These are phyloP conservation scores for Paedocypris sp. DNA, from an alignment of 2,113 vertebrate genomes.

Conservation along the genomic window DNA sequence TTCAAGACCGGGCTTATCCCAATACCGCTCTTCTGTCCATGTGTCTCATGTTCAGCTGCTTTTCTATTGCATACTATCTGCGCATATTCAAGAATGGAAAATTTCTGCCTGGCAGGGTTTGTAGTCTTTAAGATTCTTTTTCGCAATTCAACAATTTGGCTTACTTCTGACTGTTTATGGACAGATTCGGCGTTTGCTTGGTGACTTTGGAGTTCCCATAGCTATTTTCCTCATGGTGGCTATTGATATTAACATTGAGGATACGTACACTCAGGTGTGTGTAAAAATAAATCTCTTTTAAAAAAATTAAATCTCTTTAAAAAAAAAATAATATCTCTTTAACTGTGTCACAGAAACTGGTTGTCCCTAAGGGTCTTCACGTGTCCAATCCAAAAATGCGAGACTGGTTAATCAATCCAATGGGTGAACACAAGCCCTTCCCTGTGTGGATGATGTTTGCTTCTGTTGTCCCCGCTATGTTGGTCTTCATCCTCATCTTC, in stretches of 20 bases:
- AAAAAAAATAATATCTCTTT: not conserved
- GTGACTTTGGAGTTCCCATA: constrained; percentile 93
- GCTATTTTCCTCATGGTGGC: constrained; percentile 84
- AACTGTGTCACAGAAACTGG: constrained; percentile 73
- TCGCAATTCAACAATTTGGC: not conserved
- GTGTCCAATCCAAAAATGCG: constrained; percentile 64
- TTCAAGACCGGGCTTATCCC: constrained; percentile 48
- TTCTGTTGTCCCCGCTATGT: constrained; percentile 69
- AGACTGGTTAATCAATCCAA: constrained; percentile 80
- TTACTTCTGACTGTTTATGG: not conserved
- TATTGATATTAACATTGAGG: constrained; percentile 63
- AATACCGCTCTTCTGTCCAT: constrained; percentile 93
- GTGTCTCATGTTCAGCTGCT: constrained; percentile 86
- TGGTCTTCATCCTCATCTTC: constrained; percentile 97
- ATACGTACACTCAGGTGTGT: constrained; percentile 82
- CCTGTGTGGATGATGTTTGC: constrained; percentile 89
- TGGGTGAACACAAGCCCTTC: constrained; percentile 51
- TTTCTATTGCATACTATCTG: constrained; percentile 79
- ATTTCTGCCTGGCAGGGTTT: constrained; percentile 82
- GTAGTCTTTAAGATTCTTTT: not conserved
- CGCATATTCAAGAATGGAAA: constrained; percentile 89
- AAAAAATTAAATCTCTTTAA: not conserved
- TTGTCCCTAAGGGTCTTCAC: constrained; percentile 70
- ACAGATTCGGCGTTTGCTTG: constrained; percentile 82
- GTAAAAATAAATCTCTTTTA: not conserved